phyloP scores from a whole-genome alignment of 2,113 vertebrate genomes.

The Odobenus rosmarus region DNA sequence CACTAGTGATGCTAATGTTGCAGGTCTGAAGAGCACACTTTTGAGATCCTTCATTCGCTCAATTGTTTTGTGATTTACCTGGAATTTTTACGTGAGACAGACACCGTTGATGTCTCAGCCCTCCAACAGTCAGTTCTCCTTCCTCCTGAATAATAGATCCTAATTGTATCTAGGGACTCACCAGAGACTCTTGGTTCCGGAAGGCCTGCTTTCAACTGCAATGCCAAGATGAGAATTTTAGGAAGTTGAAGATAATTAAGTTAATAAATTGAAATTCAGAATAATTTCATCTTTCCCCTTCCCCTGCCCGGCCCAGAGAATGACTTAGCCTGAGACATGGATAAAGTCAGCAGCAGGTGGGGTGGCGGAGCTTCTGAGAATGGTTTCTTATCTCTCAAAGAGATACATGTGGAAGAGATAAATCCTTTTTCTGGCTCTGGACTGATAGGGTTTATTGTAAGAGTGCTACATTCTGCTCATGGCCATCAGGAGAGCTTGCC shows the following conservation, averaged over 20 bases:
- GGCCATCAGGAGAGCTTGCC: background rate
- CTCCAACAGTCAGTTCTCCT: background rate
- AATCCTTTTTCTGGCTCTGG: background rate
- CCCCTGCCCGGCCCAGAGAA: background rate
- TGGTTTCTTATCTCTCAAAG: background rate
- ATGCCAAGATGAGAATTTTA: constrained; percentile 5
- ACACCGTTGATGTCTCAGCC: background rate
- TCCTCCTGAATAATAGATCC: background rate
- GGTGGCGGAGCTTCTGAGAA: background rate
- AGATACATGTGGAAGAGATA: background rate
- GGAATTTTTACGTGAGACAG: background rate
- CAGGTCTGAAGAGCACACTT: background rate
- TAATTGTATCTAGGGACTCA: background rate
- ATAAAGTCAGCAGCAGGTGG: background rate
- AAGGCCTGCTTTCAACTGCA: background rate
- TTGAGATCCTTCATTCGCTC: background rate
- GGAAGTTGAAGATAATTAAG: background rate
- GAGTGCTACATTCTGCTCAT: background rate
- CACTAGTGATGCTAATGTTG: too few species aligned
- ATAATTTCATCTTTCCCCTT: background rate
- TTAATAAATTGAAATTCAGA: background rate
- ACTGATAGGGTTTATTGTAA: background rate
- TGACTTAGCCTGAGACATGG: background rate
- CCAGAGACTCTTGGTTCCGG: background rate
- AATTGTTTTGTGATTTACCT: background rate